Base-by-base conservation (phyloP, 2,797 vertebrate genomes). In the Melopsittacus undulatus region DNA sequence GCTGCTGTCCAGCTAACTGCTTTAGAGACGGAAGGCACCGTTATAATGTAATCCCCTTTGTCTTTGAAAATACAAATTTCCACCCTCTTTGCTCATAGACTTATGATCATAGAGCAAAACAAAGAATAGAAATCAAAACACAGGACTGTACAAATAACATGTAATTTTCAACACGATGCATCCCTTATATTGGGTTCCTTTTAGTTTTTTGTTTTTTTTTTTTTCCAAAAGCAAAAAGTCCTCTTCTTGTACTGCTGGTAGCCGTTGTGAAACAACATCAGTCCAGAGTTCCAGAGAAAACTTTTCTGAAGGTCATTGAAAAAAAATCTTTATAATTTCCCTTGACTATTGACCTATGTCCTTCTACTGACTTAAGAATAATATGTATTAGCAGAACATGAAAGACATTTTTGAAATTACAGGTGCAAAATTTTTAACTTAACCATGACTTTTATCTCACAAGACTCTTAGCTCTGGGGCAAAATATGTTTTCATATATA, bases 291-390 rank as follows among this genome's bases (percentile, higher is more conserved):
- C 77, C 80, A 84, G 24, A 93, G 67, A 81, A 96, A 76, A 0
- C 23, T 78, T 90, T 67, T 74, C 36, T 48, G 83, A 64, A 69
- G 68, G 23, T 75, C 52, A 45, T 94, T 76, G 34, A 42, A 94
- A 94, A 94, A 94, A 95, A 89, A 17, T 30, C n/a, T 78, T 92
- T 78, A 32, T 84, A 75, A 88, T 75, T 83, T 94, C 62, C 20
- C 34, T 90, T 83, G 73, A 43, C 32, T 69, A 70, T 70, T 85
- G 74, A 83, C 83, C 40, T 92, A 52, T 49, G 38, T 88, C 19
- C 7, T 73, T 77, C 52, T 87, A 59, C 22, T 4, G 2, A 87
- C 38, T 87, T 89, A 84, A 49, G 22, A 43, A 38, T 90, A 89
- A 78, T 46, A 62, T 16, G 12, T 23, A 54, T 45, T 43, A 54